Percentiles rank a stretch among this genome's conserved stretches.
Conservation (phyloP, 2,113 vertebrate species). For the Spilogale gracilis region DNA sequence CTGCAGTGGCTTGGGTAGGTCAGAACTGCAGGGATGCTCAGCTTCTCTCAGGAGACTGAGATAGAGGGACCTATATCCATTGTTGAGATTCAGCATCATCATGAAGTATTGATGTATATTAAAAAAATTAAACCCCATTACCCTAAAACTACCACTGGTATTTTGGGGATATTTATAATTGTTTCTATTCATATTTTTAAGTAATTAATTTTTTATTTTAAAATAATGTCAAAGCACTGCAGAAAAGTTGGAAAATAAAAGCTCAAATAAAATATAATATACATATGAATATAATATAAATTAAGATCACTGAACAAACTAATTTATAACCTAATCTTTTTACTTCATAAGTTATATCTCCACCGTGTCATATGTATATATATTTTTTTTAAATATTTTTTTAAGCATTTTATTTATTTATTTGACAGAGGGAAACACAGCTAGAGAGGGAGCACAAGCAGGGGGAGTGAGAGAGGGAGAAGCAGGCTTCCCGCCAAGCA, state of each 20-base stretch:
- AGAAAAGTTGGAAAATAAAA: slow-evolving; percentile 28
- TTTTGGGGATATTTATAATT: not conserved
- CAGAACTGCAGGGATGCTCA: not conserved
- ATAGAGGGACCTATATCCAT: not conserved
- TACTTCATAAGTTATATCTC: not conserved
- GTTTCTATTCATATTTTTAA: not conserved
- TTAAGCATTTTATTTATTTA: too few species aligned
- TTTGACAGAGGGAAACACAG: too few species aligned
- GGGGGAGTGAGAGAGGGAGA: too few species aligned
- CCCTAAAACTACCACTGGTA: not conserved
- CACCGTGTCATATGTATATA: not conserved
- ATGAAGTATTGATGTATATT: not conserved
- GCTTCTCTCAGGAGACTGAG: not conserved
- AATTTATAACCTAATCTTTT: not conserved
- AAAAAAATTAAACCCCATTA: not conserved
- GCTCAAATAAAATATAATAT: not conserved
- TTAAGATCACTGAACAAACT: not conserved
- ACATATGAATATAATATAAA: not conserved
- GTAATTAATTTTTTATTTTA: slow-evolving; percentile 25
- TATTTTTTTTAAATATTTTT: too few species aligned
- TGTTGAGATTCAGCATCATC: slow-evolving; percentile 48
- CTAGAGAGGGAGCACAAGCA: too few species aligned
- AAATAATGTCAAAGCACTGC: not conserved
- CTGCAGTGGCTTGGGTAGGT: not conserved
- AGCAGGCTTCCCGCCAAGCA: too few species aligned